Evolutionary conservation across 2,113 vertebrate species (phyloP), one percentile per base, ranked within the genome.

Genomic region (Pelecanus crispus): DNA sequence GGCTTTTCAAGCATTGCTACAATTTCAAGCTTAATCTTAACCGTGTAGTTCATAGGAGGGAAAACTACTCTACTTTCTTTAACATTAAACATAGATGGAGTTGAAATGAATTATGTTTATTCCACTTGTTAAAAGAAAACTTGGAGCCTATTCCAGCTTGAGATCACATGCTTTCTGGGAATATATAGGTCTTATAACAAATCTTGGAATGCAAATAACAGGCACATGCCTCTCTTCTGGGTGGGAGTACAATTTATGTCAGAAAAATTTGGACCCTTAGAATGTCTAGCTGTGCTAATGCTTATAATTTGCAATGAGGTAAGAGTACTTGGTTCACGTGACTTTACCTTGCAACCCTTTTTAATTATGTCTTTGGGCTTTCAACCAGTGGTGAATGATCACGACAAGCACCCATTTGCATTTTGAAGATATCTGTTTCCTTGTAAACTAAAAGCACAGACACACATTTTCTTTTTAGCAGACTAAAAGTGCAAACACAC

Each of bases 81-180:
- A 94, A 96, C 88, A 75, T 96, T 94, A 97, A 97, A 91, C 49
- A 90, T 86, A 40, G 52, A 85, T 58, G 50, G 59, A 40, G 31
- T 94, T 95, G 71, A 96, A 96, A 97, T 96, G 49, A 96, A 95
- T 97, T 95, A 88, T 94, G 90, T 95, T 97, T 97, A 97, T 97
- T 95, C 66, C 53, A 90, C 67, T 96, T 94, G 80, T 94, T 98
- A 95, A 96, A 96, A 94, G 82, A 96, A 97, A 97, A 87, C 59
- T 86, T 95, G 79, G 89, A 97, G 11, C 49, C 53, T 61, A 25
- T 88, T 97, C 61, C 62, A 90, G 59, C 74, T 94, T 93, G 86
- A 94, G 71, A 90, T 97, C 95, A 96, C 85, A 58, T 94, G 68
- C 24, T 97, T 97, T 93, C 81, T 91, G 81, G 82, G 49, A 95